These are phyloP conservation scores for Drosophila sechellia DNA, from an alignment of 1,140 invertebrate genomes.

Conservation along the genomic window DNA sequence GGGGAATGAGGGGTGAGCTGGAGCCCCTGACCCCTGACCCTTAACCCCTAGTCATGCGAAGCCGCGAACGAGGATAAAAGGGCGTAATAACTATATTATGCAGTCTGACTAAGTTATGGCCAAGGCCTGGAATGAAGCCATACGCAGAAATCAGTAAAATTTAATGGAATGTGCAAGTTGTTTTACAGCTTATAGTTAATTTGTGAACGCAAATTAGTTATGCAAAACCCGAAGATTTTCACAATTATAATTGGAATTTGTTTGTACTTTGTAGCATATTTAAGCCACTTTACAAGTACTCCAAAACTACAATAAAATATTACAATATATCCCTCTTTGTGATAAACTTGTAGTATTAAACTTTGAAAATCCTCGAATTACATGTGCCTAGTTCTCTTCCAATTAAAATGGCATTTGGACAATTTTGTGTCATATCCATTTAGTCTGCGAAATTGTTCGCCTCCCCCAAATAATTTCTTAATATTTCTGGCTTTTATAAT, in stretches of 20 bases:
- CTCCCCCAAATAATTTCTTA: constrained; percentile 6
- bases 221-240: too few relatives aligned
- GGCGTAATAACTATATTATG: constrained; percentile 43
- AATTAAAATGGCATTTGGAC: neutral
- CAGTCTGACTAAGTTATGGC: constrained; percentile 30
- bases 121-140: constrained; percentile 5
- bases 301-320: too few relatives aligned
- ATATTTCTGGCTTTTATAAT: neutral
- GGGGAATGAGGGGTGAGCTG: neutral
- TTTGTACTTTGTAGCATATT: too few relatives aligned
- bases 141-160: neutral
- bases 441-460: neutral
- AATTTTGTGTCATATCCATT: neutral
- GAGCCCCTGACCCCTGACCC: constrained; percentile 28
- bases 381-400: too few relatives aligned
- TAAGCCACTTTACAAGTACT: too few relatives aligned
- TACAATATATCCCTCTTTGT: too few relatives aligned
- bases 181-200: too few relatives aligned
- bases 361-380: too few relatives aligned
- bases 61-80: constrained; percentile 11
- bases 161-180: too few relatives aligned
- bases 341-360: too few relatives aligned
- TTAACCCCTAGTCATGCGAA: constrained; percentile 35
- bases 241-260: neutral
- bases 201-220: too few relatives aligned